Conservation (phyloP, 2,113 vertebrate genomes). For the Lynx canadensis region DNA sequence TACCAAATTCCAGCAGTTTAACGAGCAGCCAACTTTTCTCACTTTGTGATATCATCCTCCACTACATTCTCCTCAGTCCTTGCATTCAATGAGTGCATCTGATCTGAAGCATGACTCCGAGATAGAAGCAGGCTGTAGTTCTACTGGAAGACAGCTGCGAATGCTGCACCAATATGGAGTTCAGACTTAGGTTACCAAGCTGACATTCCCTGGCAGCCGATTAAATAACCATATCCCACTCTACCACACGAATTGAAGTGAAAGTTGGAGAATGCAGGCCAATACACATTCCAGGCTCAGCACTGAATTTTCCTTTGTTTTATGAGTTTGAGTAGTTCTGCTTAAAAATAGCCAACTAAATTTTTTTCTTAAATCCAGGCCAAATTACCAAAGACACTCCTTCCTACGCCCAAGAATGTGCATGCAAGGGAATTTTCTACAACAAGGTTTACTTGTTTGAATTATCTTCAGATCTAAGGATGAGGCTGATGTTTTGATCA, state of each 20-base stretch:
- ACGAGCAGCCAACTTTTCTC: not conserved
- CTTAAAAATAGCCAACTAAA: slow-evolving; percentile 68
- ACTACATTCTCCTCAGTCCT: not conserved
- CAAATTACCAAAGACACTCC: slow-evolving; percentile 43
- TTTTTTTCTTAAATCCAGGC: slow-evolving; percentile 27
- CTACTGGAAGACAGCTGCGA: not conserved
- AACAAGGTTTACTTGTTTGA: not conserved
- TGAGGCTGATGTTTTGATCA: not conserved
- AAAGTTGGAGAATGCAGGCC: slow-evolving; percentile 28
- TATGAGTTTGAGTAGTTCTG: slow-evolving; percentile 59
- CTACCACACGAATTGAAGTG: not conserved
- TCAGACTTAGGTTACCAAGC: not conserved
- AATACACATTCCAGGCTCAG: slow-evolving; percentile 55
- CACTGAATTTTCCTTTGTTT: slow-evolving; percentile 62
- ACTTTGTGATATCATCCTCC: not conserved
- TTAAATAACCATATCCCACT: not conserved
- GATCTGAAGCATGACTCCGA: not conserved
- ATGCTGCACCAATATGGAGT: not conserved
- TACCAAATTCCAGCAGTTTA: not conserved
- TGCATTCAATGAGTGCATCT: not conserved
- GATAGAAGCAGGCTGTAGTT: not conserved
- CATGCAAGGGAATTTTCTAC: not conserved
- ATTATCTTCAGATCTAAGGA: slow-evolving; percentile 29
- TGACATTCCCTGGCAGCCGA: slow-evolving; percentile 32
- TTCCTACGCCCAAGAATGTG: slow-evolving; percentile 49